A percentile compares a stretch with the other conserved stretches of the same genome.
Evolutionary conservation across 2,797 vertebrate genomes (phyloP).

Genomic region (Sebastes hubbsi): DNA sequence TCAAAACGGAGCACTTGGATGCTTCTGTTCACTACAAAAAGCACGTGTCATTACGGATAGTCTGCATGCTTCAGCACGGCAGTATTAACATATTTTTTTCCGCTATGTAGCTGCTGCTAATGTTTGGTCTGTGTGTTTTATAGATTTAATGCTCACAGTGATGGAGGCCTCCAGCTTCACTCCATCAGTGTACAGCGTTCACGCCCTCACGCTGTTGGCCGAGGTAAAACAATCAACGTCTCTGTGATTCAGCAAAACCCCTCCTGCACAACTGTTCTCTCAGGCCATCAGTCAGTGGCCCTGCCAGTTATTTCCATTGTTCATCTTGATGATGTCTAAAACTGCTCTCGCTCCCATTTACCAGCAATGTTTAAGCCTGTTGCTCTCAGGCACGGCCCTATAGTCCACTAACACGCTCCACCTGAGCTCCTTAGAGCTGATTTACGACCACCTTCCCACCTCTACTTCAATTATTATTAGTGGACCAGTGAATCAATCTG

Average conservation of each 20-base stretch:
- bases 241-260: conserved; percentile 8
- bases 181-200: conserved; percentile 97
- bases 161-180: conserved; percentile 96
- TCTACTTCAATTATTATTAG: conserved; percentile 20
- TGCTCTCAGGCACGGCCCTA: not conserved
- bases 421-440: conserved; percentile 14
- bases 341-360: conserved; percentile 17
- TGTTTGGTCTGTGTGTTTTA: conserved; percentile 63
- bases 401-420: conserved; percentile 2
- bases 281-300: conserved; percentile 14
- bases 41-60: not conserved
- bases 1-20: not conserved
- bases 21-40: not conserved
- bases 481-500: conserved; percentile 36
- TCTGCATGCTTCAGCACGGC: conserved; percentile 17
- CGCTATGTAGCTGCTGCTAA: conserved; percentile 41
- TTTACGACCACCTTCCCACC: conserved; percentile 17
- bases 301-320: not conserved
- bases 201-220: conserved; percentile 94
- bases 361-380: conserved; percentile 11
- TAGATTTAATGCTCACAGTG: conserved; percentile 96
- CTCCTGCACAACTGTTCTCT: not conserved
- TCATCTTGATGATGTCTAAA: conserved; percentile 16
- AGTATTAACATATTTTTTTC: not conserved
- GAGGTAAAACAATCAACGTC: conserved; percentile 86